Evolutionary conservation across 2,888 invertebrate genomes (phyloP).

Genomic region (Eremobia ochroleuca): DNA sequence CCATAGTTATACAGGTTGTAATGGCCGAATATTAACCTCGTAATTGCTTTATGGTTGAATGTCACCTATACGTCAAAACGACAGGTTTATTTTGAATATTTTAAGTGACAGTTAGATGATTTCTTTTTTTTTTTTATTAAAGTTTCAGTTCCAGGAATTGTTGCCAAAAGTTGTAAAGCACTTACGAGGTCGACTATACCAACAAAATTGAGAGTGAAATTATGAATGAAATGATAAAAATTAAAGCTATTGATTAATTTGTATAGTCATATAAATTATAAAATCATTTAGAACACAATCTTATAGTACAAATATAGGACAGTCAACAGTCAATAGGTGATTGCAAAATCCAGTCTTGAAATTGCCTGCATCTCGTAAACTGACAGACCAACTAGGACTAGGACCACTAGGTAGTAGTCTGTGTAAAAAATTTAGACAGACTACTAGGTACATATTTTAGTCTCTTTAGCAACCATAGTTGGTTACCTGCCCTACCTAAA

Average conservation of each 20-base stretch:
- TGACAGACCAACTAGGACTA: constrained; percentile 6
- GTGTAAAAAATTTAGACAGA: no score
- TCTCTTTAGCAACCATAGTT: constrained; percentile 1
- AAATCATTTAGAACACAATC: constrained; percentile 18
- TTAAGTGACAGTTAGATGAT: not conserved
- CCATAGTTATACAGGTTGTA: not conserved
- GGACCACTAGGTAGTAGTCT: no score
- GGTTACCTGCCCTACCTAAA: not conserved
- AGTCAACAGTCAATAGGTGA: constrained; percentile 5
- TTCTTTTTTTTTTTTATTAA: no score
- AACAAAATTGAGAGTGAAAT: not conserved
- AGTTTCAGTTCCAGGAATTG: not conserved
- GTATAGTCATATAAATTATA: constrained; percentile 10
- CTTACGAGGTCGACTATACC: not conserved
- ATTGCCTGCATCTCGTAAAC: not conserved
- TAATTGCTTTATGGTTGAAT: not conserved
- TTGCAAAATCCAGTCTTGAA: constrained; percentile 10
- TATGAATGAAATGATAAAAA: constrained; percentile 3
- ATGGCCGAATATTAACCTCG: not conserved
- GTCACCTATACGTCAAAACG: not conserved
- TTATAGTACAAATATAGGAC: constrained; percentile 35
- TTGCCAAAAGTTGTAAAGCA: not conserved
- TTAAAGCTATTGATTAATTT: not conserved
- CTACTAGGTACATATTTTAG: not conserved
- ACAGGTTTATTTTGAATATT: not conserved